These are phyloP conservation scores for Mesembrinibis cayennensis DNA, from an alignment of 2,113 vertebrate species.

Conservation along the genomic window DNA sequence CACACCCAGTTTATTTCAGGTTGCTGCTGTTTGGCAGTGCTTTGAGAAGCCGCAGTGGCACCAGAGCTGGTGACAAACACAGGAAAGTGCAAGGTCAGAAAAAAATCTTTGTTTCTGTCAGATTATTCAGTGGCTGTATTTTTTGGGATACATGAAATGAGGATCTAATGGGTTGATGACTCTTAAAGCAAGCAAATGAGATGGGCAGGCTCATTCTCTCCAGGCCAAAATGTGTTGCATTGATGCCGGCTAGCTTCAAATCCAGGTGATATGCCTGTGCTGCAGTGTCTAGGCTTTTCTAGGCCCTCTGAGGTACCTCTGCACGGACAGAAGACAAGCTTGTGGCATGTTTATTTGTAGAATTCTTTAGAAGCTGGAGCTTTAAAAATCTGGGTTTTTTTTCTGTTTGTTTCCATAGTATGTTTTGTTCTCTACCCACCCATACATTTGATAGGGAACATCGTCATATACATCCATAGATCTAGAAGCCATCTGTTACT, in stretches of 20 bases:
- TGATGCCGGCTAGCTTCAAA: too few relatives aligned
- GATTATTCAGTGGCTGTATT: background rate
- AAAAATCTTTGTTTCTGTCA: background rate
- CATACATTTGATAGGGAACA: background rate
- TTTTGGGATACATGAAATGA: background rate
- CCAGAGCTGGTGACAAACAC: background rate
- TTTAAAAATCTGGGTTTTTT: background rate
- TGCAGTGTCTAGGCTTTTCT: too few relatives aligned
- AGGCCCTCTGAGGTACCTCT: background rate
- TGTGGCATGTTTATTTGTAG: background rate
- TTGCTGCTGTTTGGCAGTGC: background rate
- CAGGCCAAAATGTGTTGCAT: too few relatives aligned
- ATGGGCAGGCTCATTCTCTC: too few relatives aligned
- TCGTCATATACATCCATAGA: background rate
- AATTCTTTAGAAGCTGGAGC: background rate
- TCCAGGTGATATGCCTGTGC: too few relatives aligned
- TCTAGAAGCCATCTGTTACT: background rate
- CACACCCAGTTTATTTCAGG: constrained; percentile 41
- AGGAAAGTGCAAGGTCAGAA: background rate
- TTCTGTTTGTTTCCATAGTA: background rate
- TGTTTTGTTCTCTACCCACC: background rate
- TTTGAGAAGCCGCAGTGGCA: background rate
- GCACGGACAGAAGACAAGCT: background rate
- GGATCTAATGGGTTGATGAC: background rate
- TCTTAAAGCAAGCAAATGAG: too few relatives aligned